Conservation (phyloP, 2,888 invertebrate genomes). For the Cantharis nigra region DNA sequence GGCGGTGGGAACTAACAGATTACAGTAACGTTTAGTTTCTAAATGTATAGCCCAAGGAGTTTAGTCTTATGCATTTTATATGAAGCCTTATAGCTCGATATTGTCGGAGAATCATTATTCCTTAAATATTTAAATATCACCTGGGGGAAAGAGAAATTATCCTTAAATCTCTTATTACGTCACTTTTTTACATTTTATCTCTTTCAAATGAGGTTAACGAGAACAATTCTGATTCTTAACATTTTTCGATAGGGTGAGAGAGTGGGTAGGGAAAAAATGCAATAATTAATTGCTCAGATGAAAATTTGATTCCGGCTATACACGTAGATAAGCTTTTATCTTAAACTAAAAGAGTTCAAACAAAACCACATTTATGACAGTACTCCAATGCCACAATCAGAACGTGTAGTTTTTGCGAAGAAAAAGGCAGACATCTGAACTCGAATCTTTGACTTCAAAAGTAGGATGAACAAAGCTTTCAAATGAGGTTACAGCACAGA, state of each 20-base stretch:
- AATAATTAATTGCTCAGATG: not conserved
- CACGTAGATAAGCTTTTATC: not conserved
- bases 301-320: not conserved
- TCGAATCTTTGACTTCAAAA: not conserved
- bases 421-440: not conserved
- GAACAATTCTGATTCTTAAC: not conserved
- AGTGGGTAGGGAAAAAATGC: not conserved
- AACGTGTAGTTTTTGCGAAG: not conserved
- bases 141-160: conserved; percentile 4
- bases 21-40: conserved; percentile 21
- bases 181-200: not conserved
- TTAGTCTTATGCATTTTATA: conserved; percentile 31
- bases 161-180: not conserved
- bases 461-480: not conserved
- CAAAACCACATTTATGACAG: not conserved
- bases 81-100: conserved; percentile 26
- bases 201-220: not conserved
- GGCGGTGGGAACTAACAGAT: conserved; percentile 26
- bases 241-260: not conserved
- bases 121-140: conserved; percentile 29
- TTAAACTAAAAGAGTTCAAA: not conserved
- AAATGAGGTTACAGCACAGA: not conserved
- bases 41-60: conserved; percentile 20
- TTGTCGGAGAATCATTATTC: conserved; percentile 21
- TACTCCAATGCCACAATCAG: not conserved